These are phyloP conservation scores for Etheostoma spectabile DNA, from an alignment of 2,113 vertebrate genomes.

Conservation along the genomic window DNA sequence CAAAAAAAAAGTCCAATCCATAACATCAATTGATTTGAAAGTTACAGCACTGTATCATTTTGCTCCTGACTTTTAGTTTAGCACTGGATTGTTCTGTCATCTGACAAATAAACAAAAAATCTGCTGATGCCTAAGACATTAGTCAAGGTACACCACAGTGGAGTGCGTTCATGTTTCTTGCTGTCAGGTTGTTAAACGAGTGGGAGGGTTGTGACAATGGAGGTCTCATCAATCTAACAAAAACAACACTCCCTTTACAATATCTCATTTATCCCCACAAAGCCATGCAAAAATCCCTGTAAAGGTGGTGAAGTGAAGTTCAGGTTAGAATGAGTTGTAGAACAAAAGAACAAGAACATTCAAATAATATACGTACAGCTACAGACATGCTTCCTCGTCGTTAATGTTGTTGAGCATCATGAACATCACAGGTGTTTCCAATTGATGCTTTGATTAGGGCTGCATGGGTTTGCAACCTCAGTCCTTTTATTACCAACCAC, in stretches of 20 bases:
- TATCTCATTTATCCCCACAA: slow-evolving; percentile 45
- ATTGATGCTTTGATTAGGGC: neutral
- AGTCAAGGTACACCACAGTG: slow-evolving; percentile 20
- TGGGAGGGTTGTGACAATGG: slow-evolving; percentile 36
- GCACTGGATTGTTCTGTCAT: slow-evolving; percentile 17
- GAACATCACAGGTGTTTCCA: neutral
- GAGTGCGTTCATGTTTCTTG: slow-evolving; percentile 28
- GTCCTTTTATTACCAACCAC: neutral
- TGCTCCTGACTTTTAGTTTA: slow-evolving; percentile 22
- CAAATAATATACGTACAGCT: neutral
- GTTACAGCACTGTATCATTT: slow-evolving; percentile 5
- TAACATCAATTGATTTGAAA: slow-evolving; percentile 3
- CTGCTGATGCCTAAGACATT: slow-evolving; percentile 22
- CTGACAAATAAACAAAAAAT: neutral
- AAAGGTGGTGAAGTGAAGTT: too few relatives aligned
- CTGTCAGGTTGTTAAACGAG: slow-evolving; percentile 44
- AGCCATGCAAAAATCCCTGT: neutral
- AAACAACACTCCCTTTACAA: slow-evolving; percentile 25
- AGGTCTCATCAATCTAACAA: slow-evolving; percentile 44
- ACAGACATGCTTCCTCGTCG: neutral
- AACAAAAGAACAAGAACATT: neutral
- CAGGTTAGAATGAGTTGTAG: neutral
- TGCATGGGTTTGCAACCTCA: neutral
- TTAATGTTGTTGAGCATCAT: slow-evolving; percentile 13
- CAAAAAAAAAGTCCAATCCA: too few relatives aligned